Conservation (phyloP, 2,797 vertebrate species). For the Avahi laniger region DNA sequence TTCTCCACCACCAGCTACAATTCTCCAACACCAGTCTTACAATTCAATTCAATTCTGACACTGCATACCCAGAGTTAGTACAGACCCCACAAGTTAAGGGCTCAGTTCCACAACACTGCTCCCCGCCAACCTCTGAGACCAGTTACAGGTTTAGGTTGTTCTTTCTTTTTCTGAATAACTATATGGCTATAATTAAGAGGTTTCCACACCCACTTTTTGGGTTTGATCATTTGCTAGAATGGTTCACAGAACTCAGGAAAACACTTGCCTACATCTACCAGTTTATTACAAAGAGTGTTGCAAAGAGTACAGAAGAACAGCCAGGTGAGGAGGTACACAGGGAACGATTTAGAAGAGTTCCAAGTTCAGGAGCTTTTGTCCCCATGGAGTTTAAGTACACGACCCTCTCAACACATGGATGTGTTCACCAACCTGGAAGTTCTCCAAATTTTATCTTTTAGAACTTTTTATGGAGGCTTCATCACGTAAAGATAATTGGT, state of each 20-base stretch:
- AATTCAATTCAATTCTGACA: neutral
- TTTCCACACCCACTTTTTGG: neutral
- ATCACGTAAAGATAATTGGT: neutral
- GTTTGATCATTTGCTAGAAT: neutral
- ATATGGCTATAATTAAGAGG: neutral
- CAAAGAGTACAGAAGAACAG: neutral
- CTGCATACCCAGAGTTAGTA: neutral
- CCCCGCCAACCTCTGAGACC: neutral
- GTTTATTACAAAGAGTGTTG: neutral
- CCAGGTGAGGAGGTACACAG: neutral
- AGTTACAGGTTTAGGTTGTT: neutral
- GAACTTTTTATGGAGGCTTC: neutral
- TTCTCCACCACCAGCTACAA: neutral
- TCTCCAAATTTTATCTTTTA: neutral
- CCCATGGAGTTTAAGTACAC: accelerated
- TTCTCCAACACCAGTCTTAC: neutral
- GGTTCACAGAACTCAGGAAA: neutral
- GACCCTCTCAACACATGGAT: neutral
- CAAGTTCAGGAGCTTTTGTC: neutral
- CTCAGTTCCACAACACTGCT: neutral
- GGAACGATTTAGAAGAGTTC: neutral
- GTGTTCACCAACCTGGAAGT: neutral
- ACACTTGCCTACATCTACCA: neutral
- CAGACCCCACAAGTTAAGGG: neutral
- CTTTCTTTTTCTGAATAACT: neutral